phyloP scores from a whole-genome alignment of 2,797 vertebrate species.

The Schizopygopsis pylzovi region DNA sequence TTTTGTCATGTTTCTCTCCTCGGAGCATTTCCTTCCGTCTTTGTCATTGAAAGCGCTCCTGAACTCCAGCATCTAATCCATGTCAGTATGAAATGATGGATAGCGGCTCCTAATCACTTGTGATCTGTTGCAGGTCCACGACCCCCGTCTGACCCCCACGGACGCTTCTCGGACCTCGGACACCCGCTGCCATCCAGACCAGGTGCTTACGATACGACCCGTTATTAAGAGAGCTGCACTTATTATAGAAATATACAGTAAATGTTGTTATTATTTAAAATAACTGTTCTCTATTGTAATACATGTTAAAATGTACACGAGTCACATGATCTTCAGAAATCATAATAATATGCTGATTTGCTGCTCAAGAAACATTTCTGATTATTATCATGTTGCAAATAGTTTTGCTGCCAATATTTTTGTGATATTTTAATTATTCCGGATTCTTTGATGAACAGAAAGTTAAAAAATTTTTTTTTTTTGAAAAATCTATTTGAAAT shows the following conservation, averaged over 20 bases:
- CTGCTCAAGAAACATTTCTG: not conserved
- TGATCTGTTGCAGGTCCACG: slow-evolving; percentile 75
- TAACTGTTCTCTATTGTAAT: not conserved
- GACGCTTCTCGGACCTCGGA: slow-evolving; percentile 80
- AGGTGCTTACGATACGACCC: slow-evolving; percentile 53
- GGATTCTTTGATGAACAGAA: not conserved
- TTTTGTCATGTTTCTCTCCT: slow-evolving; percentile 5
- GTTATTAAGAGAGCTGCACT: not conserved
- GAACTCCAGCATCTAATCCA: not conserved
- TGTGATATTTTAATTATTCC: not conserved
- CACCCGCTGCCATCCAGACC: slow-evolving; percentile 68
- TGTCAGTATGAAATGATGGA: not conserved
- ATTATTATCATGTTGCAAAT: not conserved
- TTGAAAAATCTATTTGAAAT: not conserved
- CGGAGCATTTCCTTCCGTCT: not conserved
- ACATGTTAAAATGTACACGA: not conserved
- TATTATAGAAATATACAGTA: not conserved
- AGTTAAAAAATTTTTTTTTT: not conserved
- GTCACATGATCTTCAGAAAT: not conserved
- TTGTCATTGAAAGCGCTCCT: not conserved
- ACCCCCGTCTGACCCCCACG: slow-evolving; percentile 83
- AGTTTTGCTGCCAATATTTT: not conserved
- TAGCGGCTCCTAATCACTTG: not conserved
- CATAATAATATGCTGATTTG: not conserved
- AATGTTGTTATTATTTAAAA: not conserved